Base-by-base conservation (phyloP, 2,797 vertebrate species). In the Esox lucius region DNA sequence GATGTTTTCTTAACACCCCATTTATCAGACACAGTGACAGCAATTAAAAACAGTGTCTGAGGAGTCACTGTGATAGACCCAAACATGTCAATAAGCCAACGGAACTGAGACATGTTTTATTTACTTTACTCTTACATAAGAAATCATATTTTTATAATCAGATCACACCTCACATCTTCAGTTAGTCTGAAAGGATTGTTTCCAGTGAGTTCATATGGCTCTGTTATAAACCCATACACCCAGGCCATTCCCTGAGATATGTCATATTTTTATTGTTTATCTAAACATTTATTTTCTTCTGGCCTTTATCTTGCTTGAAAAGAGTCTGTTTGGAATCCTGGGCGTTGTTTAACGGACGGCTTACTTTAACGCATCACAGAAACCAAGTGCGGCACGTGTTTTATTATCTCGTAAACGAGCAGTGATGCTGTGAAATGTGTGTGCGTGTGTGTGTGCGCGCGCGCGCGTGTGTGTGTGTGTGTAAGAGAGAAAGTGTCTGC, bases 401-500 rank as follows among this genome's bases (percentile, higher is more conserved):
- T 95, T 94, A 94, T 91, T 91, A 88, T 92, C 90, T 93, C 87
- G 87, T 94, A 94, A 93, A 94, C 84, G 87, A 92, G 89, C 90
- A 90, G 90, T 71, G 88, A 93, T 93, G 90, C 93, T 93, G 92
- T 92, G 91, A 93, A 94, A 93, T 89, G 88, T 93, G 88, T 91
- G 88, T 91, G 82, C 90, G 83, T 86, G 88, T 82, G 79, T 35
- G 53, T 46, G 68, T 69, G 70, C 75, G 79, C 74, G 42, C 62
- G 53, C 51, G 76, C 80, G 78, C 79, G 85, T 84, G 85, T 59
- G 31, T 65, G 68, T 42, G 24, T 59, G 78, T 22, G 39, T 46
- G 68, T 22, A 53, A 51, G 72, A 35, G 64, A 15, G 61, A 24
- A 35, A 48, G 78, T 74, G 83, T 83, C 82, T 89, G 83, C 87